These are phyloP conservation scores for Antennarius maculatus DNA, from an alignment of 2,797 vertebrate species.

Conservation along the genomic window DNA sequence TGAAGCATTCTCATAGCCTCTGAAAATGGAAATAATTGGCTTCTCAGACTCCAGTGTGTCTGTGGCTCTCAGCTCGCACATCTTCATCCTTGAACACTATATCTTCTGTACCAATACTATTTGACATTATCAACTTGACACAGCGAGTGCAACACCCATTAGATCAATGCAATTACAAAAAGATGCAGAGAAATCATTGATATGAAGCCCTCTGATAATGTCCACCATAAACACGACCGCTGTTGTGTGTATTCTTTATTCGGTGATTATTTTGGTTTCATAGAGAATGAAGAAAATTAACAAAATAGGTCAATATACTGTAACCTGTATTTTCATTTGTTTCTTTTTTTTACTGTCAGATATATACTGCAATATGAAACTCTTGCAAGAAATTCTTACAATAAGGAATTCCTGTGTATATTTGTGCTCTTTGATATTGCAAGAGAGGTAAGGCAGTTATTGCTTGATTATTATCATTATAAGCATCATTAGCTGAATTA, in stretches of 20 bases:
- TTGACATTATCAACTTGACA: conserved; percentile 42
- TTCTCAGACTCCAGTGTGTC: conserved; percentile 59
- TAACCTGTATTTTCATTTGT: too few species aligned
- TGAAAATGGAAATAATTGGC: conserved; percentile 77
- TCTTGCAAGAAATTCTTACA: too few species aligned
- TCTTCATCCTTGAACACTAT: conserved; percentile 59
- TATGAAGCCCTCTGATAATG: neutral
- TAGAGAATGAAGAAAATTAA: neutral
- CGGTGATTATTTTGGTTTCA: too few species aligned
- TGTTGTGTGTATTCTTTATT: neutral
- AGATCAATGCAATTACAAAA: conserved; percentile 22
- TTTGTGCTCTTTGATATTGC: too few species aligned
- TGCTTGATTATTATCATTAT: too few species aligned
- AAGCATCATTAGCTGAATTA: too few species aligned
- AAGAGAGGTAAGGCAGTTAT: too few species aligned
- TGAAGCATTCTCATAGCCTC: conserved; percentile 61
- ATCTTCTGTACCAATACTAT: conserved; percentile 24
- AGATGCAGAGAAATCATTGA: conserved; percentile 4
- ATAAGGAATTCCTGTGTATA: too few species aligned
- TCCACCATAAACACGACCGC: neutral
- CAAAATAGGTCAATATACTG: neutral
- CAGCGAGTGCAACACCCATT: conserved; percentile 9
- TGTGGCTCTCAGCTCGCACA: conserved; percentile 54
- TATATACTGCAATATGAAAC: too few species aligned
- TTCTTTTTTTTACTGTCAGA: too few species aligned